Conservation (phyloP, 1,140 invertebrate genomes). For the Mercenaria mercenaria region DNA sequence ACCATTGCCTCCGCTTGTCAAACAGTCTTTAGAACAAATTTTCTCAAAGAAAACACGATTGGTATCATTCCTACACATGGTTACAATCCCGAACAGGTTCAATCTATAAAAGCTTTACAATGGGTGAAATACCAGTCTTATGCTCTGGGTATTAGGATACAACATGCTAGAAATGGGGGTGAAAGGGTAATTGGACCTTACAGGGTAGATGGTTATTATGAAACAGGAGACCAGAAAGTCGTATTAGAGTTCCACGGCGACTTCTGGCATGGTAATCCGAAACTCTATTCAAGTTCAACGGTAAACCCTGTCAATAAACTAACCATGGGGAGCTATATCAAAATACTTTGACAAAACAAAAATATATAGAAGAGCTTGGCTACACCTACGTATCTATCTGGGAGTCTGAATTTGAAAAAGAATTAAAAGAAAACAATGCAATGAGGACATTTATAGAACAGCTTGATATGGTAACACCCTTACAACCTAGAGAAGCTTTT, state of each 20-base stretch:
- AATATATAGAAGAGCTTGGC: too few species aligned
- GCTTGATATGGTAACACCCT: too few species aligned
- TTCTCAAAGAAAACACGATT: too few species aligned
- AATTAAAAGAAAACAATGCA: too few species aligned
- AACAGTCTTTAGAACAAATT: too few species aligned
- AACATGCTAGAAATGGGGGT: conserved; percentile 19
- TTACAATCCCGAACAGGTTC: too few species aligned
- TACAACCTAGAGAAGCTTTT: too few species aligned
- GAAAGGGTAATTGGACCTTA: conserved; percentile 32
- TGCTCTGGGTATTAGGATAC: not conserved
- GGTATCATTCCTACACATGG: too few species aligned
- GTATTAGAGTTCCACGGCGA: conserved; percentile 30
- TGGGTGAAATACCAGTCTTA: conserved; percentile 18
- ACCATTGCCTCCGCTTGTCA: too few species aligned
- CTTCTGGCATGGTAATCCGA: conserved; percentile 29
- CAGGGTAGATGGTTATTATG: conserved; percentile 16
- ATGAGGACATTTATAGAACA: too few species aligned
- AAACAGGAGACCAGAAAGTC: conserved; percentile 1
- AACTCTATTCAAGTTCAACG: not conserved
- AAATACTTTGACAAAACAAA: conserved; percentile 26
- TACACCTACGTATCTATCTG: too few species aligned
- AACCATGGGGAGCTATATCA: conserved; percentile 56
- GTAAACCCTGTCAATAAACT: not conserved
- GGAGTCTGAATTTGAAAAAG: too few species aligned
- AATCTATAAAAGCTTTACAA: not conserved